Percentiles rank a stretch among this genome's conserved stretches.
phyloP scores from a whole-genome alignment of 2,888 invertebrate genomes.

The Corbicula japonica region DNA sequence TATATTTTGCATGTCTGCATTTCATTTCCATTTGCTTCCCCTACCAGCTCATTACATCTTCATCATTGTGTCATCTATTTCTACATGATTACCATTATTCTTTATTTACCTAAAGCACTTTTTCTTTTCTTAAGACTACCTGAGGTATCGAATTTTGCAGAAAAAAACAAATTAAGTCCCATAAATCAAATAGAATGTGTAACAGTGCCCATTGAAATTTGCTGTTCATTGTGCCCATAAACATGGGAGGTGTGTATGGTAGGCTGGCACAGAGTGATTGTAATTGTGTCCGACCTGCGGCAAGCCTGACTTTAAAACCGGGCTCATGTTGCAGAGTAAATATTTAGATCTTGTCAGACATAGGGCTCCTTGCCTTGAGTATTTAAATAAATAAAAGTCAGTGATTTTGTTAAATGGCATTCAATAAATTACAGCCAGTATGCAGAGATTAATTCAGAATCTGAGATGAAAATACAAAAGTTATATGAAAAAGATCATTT shows the following conservation, averaged over 20 bases:
- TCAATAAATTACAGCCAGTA: too few relatives aligned
- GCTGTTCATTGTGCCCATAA: too few relatives aligned
- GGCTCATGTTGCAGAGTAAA: slow-evolving; percentile 36
- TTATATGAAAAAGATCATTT: too few relatives aligned
- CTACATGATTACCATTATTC: not conserved
- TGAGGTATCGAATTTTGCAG: slow-evolving; percentile 1
- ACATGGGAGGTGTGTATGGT: too few relatives aligned
- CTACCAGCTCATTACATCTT: not conserved
- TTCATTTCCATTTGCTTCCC: too few relatives aligned
- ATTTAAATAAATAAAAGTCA: not conserved
- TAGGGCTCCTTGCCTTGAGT: not conserved
- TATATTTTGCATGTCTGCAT: too few relatives aligned
- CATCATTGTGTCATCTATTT: not conserved
- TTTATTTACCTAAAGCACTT: not conserved
- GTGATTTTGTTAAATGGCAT: too few relatives aligned
- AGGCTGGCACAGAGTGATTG: slow-evolving; percentile 7
- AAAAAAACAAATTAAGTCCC: slow-evolving; percentile 4
- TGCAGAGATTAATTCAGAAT: too few relatives aligned
- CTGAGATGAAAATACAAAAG: too few relatives aligned
- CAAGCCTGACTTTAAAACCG: slow-evolving; percentile 2
- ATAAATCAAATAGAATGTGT: slow-evolving; percentile 9
- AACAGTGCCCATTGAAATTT: not conserved
- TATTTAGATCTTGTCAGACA: slow-evolving; percentile 34
- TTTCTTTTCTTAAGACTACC: not conserved
- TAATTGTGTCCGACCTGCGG: slow-evolving; percentile 16